A percentile compares a stretch with the other conserved stretches of the same genome.
Conservation (phyloP, 2,797 vertebrate genomes). For the Sebastes alutus region DNA sequence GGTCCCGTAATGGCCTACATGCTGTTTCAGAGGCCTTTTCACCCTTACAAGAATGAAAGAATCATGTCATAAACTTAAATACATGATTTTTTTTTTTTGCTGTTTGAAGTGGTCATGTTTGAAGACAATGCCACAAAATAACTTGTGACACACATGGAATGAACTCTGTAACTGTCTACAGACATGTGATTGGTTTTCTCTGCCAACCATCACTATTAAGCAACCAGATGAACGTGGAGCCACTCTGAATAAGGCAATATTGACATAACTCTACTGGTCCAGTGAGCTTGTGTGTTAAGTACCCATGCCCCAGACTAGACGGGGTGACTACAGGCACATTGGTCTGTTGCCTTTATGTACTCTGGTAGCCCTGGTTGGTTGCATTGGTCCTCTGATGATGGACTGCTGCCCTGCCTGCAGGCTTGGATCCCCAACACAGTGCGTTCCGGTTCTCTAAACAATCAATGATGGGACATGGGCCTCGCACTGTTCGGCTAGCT, state of each 20-base stretch:
- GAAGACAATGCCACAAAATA: not conserved
- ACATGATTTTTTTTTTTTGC: not conserved
- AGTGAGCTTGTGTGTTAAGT: constrained; percentile 61
- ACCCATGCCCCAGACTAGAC: constrained; percentile 50
- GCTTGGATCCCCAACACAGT: constrained; percentile 31
- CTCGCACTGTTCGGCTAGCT: not conserved
- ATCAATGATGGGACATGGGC: constrained; percentile 46
- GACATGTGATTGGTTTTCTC: constrained; percentile 36
- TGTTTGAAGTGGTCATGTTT: not conserved
- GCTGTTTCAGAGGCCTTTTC: constrained; percentile 3
- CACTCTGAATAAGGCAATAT: constrained; percentile 65
- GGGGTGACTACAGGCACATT: constrained; percentile 38
- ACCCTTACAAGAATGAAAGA: not conserved
- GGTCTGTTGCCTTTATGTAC: constrained; percentile 34
- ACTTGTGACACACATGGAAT: not conserved
- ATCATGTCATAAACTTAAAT: not conserved
- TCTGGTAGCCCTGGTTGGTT: constrained; percentile 43
- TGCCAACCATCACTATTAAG: constrained; percentile 30
- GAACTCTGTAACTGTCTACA: constrained; percentile 6
- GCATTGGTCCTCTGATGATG: constrained; percentile 62
- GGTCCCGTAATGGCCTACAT: not conserved
- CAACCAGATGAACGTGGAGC: constrained; percentile 53
- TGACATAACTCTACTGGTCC: constrained; percentile 69
- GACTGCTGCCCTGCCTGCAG: constrained; percentile 50
- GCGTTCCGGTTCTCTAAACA: constrained; percentile 51